Conservation (phyloP, 2,797 vertebrate genomes). For the Amblyraja radiata region DNA sequence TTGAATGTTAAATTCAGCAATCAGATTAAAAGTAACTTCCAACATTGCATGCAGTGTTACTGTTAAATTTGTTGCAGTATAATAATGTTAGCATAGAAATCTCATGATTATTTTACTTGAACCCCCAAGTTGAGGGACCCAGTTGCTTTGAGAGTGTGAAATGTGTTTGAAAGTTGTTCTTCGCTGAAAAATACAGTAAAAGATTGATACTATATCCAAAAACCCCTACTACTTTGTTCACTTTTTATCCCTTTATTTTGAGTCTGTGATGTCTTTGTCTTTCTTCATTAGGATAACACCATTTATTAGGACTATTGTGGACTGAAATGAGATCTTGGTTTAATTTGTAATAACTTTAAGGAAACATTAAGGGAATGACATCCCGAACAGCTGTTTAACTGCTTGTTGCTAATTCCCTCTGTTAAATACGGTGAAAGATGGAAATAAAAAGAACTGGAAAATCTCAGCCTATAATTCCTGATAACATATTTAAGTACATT, state of each 20-base stretch:
- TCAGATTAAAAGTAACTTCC: neutral
- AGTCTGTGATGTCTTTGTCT: slow-evolving; percentile 7
- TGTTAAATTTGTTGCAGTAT: neutral
- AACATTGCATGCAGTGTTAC: neutral
- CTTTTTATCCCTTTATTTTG: neutral
- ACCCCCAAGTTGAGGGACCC: neutral
- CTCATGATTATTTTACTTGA: neutral
- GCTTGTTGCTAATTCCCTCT: neutral
- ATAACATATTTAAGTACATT: neutral
- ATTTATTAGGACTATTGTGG: neutral
- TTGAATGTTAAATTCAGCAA: neutral
- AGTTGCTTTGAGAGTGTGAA: neutral
- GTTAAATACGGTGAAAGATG: neutral
- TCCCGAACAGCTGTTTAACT: neutral
- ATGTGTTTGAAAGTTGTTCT: neutral
- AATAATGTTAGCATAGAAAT: neutral
- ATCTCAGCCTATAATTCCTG: neutral
- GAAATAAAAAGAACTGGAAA: neutral
- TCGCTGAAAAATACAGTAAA: neutral
- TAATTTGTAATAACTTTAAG: neutral
- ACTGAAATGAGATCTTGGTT: neutral
- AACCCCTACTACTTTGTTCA: neutral
- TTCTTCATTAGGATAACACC: neutral
- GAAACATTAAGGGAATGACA: neutral
- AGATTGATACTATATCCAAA: neutral